Base-by-base conservation (phyloP, 2,113 vertebrate genomes). In the Leptobrachium leishanense region DNA sequence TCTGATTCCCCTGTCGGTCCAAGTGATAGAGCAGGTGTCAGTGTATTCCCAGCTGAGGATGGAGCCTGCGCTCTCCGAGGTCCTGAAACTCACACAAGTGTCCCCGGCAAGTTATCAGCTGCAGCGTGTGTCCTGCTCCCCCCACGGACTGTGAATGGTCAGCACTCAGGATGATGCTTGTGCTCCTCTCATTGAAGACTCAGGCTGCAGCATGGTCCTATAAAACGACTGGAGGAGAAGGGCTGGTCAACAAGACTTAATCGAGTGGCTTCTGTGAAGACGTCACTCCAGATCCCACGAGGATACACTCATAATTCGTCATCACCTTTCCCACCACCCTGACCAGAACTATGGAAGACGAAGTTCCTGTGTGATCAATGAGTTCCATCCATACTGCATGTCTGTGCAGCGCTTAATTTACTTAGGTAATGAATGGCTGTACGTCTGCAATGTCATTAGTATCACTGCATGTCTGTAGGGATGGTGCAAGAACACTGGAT, bases 211-310 rank as follows among this genome's bases (percentile, higher is more conserved):
- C 70, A 57, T 68, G 77, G 50, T 81, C 78, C 78, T 81, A 81
- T 81, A 74, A 81, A 81, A 81, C 77, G 59, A 67, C 46, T 63
- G 78, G 63, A 72, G 59, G 63, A 68, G 78, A 74, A 81, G 78
- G 78, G 78, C 64, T 81, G 78, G 78, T 74, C 78, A 81, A 82
- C 75, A 65, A 78, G 50, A 66, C 81, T 20, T 72, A 86, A 40
- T 76, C 84, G 73, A 81, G 78, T 74, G 78, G 71, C 72, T 68
- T 59, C 43, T 62, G 50, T 68, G 84, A 84, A 92, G 92, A 97
- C 95, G 96, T 98, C 96, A 97, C 90, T 79, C 78, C 77, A 76
- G 88, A 84, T 94, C 91, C 86, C 91, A 87, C 76, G 84, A 89
- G 90, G 90, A 90, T 82, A 77, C 84, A 84, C 87, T 90, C 87